Evolutionary conservation across 1,140 invertebrate species (phyloP).

Genomic region (Tetraneura akinire): DNA sequence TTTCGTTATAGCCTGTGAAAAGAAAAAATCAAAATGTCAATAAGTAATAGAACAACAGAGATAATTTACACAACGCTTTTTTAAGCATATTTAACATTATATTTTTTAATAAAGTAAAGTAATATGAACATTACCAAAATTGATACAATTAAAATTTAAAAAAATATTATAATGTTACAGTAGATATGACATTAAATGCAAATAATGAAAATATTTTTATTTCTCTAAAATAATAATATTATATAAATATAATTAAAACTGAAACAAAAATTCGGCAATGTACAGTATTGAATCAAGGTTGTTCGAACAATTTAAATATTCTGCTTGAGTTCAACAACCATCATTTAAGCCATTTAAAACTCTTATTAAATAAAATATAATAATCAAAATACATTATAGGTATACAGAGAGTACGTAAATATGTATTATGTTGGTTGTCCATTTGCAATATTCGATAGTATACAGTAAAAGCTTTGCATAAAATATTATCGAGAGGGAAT

Average conservation of each 20-base stretch:
- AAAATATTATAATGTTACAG: not conserved
- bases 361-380: not conserved
- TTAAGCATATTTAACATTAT: too few relatives aligned
- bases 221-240: not conserved
- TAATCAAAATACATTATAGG: conserved; percentile 13
- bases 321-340: not conserved
- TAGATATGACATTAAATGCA: not conserved
- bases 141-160: too few relatives aligned
- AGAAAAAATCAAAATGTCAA: too few relatives aligned
- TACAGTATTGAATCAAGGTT: not conserved
- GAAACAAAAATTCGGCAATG: not conserved
- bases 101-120: too few relatives aligned
- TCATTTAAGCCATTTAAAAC: conserved; percentile 4
- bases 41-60: too few relatives aligned
- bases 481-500: too few relatives aligned
- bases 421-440: not conserved
- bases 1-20: not conserved
- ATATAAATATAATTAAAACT: not conserved
- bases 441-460: not conserved
- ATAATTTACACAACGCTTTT: too few relatives aligned
- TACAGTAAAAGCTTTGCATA: not conserved
- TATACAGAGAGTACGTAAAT: not conserved
- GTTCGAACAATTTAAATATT: not conserved
- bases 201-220: not conserved
- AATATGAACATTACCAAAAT: too few relatives aligned